Evolutionary conservation across 2,888 invertebrate genomes (phyloP), one percentile per base, ranked within the genome.

Genomic region (Tridacna crocea): DNA sequence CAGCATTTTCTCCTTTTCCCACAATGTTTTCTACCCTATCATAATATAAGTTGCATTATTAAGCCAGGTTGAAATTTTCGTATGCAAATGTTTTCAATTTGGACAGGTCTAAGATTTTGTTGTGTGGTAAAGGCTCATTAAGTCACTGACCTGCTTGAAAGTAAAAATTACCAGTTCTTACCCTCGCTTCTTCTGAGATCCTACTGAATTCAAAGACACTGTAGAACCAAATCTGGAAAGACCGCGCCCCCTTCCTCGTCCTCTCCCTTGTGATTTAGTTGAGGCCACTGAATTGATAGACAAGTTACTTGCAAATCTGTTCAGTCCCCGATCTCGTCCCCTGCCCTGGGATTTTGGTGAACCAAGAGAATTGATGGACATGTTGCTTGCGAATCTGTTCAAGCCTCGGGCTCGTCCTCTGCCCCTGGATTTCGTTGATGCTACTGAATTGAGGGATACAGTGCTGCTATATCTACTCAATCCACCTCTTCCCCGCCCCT

Each of bases 321-420:
- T 58, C 17, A 48, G 61, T 46, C 68, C 70, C 8, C 70, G 24
- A 0, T 76, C 82, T 47, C 79, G 51, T 12, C 83, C 83, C 10
- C 77, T 17, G 10, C 75, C 75, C 58, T 47, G 61, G 22, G 46
- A 47, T 11, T n/a, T 47, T 60, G 66, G 68, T 51, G 79, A 48
- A n/a, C 75, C 76, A 17, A 78, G 63, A 6, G 81, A 73, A 26
- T 65, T 77, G 27, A 82, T n/a, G 4, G 84, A 82, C 51, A 77
- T 58, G 47, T 74, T 84, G n/a, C 79, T 84, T 46, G 63, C 72
- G 51, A 63, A 85, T 75, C 82, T 65, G 27, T 48, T 63, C 24
- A 84, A 19, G 11, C 83, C 75, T 19, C 81, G 47, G 13, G 68
- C 61, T 27, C 46, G 26, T 8, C 76, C 77, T 13, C 80, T 13